Base-by-base conservation (phyloP, 2,888 invertebrate species). In the Copidosoma aretas region DNA sequence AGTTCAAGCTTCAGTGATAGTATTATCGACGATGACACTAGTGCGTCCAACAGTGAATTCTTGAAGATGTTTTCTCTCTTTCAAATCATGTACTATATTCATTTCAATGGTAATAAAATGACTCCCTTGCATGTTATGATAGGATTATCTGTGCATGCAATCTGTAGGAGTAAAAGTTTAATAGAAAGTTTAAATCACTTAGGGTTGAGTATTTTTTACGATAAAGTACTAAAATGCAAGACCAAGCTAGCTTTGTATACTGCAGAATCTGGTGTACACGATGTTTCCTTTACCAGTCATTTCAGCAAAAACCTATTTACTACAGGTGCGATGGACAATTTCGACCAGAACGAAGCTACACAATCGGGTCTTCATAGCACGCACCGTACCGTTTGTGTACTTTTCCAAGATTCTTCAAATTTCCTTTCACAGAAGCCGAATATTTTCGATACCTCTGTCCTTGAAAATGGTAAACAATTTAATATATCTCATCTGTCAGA, bases 61-160 rank as follows among this genome's bases (percentile, higher is more conserved):
- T 32, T 71, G 24, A 68, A 67, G 72, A 68, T 72, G 0, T 68
- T 67, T 52, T 24, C 51, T 15, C 56, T 72, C 39, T 73, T 60
- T 58, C 71, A 72, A 56, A 70, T 67, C 14, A 64, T 72, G 57
- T 71, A 51, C 61, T 71, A 62, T 58, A 69, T 72, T 49, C 24
- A 65, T 15, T 61, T 70, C 21, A 67, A 67, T 64, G 70, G 70
- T 12, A 43, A 52, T 14, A 64, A 70, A 46, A 67, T 56, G 71
- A 74, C 73, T 14, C 72, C 72, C 46, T 61, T 74, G 12, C 73
- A 74, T 58, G 65, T 72, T 12, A 64, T 68, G 49, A 70, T 52
- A n/a, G 73, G 64, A 12, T 32, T 71, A 49, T n/a, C 63, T 41
- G 53, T 70, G 15, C 66, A 73, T 61, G 52, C 14, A 41, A 57